Percentiles rank a stretch among this genome's conserved stretches.
Conservation (phyloP, 2,888 invertebrate genomes). For the Thecocarcelia acutangulata region DNA sequence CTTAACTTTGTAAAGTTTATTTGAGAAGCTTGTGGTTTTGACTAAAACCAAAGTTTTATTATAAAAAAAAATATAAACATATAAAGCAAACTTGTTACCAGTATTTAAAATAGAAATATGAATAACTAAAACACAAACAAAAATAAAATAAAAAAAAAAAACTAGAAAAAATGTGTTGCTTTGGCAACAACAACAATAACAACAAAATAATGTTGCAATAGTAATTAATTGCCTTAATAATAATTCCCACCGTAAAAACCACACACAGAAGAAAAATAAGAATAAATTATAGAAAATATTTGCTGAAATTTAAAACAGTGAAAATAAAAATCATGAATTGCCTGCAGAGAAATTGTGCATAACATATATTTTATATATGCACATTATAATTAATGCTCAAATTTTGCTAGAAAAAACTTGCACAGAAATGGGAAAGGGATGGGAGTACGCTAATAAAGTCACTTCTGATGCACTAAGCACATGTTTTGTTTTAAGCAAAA, state of each 20-base stretch:
- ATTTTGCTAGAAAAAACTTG: neutral
- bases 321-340: conserved; percentile 11
- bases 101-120: conserved; percentile 28
- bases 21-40: conserved; percentile 38
- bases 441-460: too few species aligned
- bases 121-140: conserved; percentile 18
- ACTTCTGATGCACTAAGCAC: too few species aligned
- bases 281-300: conserved; percentile 53
- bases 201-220: conserved; percentile 25
- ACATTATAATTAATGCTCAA: conserved; percentile 9
- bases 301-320: neutral
- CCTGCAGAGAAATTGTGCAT: neutral
- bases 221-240: conserved; percentile 60
- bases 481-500: too few species aligned
- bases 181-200: neutral
- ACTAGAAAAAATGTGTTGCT: conserved; percentile 4
- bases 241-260: conserved; percentile 62
- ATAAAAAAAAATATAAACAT: neutral
- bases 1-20: conserved; percentile 60
- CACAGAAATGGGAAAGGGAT: neutral
- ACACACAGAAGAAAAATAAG: conserved; percentile 31
- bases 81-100: conserved; percentile 9
- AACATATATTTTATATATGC: conserved; percentile 1
- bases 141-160: conserved; percentile 6
- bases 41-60: conserved; percentile 10